Conservation (phyloP, 2,797 vertebrate genomes). For the Dallia pectoralis region DNA sequence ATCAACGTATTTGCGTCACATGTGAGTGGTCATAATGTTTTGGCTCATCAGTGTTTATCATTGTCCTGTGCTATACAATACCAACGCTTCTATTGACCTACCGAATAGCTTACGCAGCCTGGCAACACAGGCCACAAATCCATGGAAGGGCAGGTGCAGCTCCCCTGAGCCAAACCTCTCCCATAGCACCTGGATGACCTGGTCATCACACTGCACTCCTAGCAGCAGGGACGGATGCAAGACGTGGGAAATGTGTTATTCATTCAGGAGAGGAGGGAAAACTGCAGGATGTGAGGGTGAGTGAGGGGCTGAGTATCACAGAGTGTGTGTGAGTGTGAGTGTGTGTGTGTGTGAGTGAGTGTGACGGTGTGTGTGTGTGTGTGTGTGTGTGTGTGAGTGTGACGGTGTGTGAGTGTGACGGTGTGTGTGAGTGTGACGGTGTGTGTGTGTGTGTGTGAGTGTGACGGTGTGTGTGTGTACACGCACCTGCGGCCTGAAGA, state of each 20-base stretch:
- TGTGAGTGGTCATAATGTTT: too few relatives aligned
- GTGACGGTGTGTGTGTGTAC: neutral
- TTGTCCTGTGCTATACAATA: too few relatives aligned
- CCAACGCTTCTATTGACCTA: constrained; percentile 46
- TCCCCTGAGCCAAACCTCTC: constrained; percentile 73
- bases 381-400: neutral
- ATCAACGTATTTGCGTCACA: too few relatives aligned
- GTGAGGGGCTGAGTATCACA: neutral
- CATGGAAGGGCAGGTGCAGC: constrained; percentile 64
- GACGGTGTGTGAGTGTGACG: neutral
- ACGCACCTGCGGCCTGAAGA: constrained; percentile 3
- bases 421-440: neutral
- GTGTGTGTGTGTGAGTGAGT: neutral
- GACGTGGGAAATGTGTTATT: neutral
- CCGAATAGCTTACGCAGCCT: constrained; percentile 74
- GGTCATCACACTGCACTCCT: constrained; percentile 71
- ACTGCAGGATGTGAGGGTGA: neutral
- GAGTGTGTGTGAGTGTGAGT: neutral
- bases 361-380: neutral
- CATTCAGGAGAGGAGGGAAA: neutral
- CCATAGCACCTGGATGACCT: constrained; percentile 66
- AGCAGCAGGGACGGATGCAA: constrained; percentile 28
- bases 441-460: neutral
- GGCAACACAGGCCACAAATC: constrained; percentile 72
- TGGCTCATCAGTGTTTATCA: too few relatives aligned